These are phyloP conservation scores for Rhyacophila evoluta DNA, from an alignment of 2,888 invertebrate species.

Conservation along the genomic window DNA sequence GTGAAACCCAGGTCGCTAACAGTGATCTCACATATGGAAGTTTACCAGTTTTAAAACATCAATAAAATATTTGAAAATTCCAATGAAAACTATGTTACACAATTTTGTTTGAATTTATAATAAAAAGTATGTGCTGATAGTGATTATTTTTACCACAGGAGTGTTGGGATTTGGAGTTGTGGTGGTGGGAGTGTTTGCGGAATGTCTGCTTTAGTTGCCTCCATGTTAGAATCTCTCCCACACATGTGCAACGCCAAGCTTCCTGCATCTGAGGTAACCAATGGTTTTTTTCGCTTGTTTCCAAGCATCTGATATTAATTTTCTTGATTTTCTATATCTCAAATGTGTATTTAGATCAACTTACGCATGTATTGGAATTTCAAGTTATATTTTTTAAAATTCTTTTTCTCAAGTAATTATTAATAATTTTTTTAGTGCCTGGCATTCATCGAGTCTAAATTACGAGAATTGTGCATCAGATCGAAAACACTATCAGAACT, in stretches of 20 bases:
- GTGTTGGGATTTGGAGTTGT: slow-evolving; percentile 64
- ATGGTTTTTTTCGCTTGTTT: too few species aligned
- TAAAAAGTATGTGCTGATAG: not conserved
- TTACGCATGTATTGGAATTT: too few species aligned
- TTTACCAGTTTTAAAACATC: too few species aligned
- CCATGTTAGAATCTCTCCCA: slow-evolving; percentile 85
- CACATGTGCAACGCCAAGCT: slow-evolving; percentile 82
- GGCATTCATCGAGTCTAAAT: slow-evolving; percentile 82
- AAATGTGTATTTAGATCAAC: too few species aligned
- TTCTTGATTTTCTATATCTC: not conserved
- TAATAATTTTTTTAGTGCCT: slow-evolving; percentile 79
- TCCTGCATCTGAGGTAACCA: slow-evolving; percentile 80
- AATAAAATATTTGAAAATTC: too few species aligned
- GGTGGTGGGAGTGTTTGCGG: slow-evolving; percentile 69
- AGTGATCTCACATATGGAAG: too few species aligned
- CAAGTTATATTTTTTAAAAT: not conserved
- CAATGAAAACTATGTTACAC: too few species aligned
- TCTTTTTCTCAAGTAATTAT: not conserved
- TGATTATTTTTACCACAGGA: slow-evolving; percentile 59
- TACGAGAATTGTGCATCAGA: slow-evolving; percentile 87
- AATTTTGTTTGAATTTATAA: too few species aligned
- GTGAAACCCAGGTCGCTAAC: not conserved
- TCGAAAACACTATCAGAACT: slow-evolving; percentile 86
- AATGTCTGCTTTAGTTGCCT: slow-evolving; percentile 85
- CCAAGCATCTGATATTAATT: too few species aligned